Base-by-base conservation (phyloP, 2,797 vertebrate genomes). In the Prionace glauca region DNA sequence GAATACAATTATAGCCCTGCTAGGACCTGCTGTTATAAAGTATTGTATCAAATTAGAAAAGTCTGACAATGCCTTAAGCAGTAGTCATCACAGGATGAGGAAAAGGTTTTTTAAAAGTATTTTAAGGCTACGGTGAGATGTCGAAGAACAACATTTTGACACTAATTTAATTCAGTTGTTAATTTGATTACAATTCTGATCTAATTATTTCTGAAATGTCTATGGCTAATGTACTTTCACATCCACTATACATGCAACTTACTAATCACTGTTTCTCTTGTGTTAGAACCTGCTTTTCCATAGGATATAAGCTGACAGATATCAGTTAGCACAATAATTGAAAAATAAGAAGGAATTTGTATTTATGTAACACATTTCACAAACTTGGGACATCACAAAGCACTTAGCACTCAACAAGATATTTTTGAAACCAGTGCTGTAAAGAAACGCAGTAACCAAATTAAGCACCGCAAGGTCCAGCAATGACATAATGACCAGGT, bases 101-200 rank as follows among this genome's bases (percentile, higher is more conserved):
- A 94, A 96, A 97, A 96, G 88, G 96, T 96, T 56, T 56, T 56
- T 96, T 72, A 96, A 96, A 97, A 90, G 96, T 95, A 96, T 96
- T 97, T 96, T 96, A 96, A 97, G 97, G 97, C 98, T 97, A 97
- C 97, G 96, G 96, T 95, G 92, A 96, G 96, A 96, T 97, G 97
- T 97, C 96, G 97, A 98, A 97, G 96, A 97, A 97, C 97, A 98
- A 96, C 96, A 96, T 97, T 96, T 97, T 98, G 98, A 98, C 97
- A 97, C 98, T 97, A 97, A 98, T 98, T 97, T 96, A 98, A 98
- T 98, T 97, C 97, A 97, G 97, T 97, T 98, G 93, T 95, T 98
- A 97, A 97, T 98, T 98, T 98, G 98, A 98, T 98, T 98, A 98
- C 97, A 98, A 97, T 98, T 98, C 98, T 98, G 98, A 98, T 98